phyloP scores from a whole-genome alignment of 2,797 vertebrate genomes.

The Stomatorhinus walkeri region DNA sequence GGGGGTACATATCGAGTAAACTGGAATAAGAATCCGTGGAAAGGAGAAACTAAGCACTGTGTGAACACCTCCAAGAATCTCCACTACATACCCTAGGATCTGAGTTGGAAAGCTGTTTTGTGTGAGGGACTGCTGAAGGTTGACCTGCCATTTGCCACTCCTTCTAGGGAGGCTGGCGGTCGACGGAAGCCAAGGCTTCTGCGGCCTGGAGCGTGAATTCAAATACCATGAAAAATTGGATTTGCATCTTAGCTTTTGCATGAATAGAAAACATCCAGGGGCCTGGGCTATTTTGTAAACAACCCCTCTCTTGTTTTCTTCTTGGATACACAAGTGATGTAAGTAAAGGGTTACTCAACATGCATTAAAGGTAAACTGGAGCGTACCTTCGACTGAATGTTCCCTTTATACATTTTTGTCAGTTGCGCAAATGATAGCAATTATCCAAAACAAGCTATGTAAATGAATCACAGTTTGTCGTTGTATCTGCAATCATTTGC shows the following conservation, averaged over 20 bases:
- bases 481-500: neutral
- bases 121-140: neutral
- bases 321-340: neutral
- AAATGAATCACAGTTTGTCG: neutral
- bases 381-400: neutral
- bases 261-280: neutral
- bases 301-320: neutral
- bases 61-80: neutral
- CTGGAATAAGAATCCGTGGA: neutral
- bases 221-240: neutral
- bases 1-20: neutral
- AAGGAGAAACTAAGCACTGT: neutral
- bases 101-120: neutral
- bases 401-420: neutral
- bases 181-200: neutral
- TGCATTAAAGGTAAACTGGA: neutral
- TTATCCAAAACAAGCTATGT: neutral
- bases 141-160: slow-evolving; percentile 28
- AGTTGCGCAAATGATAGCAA: neutral
- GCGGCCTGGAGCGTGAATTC: neutral
- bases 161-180: slow-evolving; percentile 14
- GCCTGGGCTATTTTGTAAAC: neutral
- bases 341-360: neutral
- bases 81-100: neutral
- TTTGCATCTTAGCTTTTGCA: neutral